phyloP scores from a whole-genome alignment of 2,797 vertebrate genomes.

The Artibeus lituratus region DNA sequence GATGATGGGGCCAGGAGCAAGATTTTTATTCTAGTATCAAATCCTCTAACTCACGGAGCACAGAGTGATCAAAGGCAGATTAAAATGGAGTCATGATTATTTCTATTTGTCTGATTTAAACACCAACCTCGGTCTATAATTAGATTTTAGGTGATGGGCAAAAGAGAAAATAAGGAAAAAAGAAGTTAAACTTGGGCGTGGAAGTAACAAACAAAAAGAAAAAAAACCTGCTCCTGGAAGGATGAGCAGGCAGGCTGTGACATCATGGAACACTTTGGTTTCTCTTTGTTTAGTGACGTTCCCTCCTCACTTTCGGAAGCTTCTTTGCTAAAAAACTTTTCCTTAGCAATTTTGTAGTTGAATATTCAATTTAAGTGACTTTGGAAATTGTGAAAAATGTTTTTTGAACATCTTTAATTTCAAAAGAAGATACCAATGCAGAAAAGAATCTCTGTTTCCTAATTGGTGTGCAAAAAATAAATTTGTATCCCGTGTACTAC shows the following conservation, averaged over 20 bases:
- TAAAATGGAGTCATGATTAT: constrained; percentile 3
- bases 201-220: neutral
- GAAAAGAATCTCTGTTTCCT: neutral
- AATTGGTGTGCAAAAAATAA: neutral
- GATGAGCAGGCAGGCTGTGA: neutral
- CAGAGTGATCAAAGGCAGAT: neutral
- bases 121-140: neutral
- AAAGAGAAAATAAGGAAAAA: neutral
- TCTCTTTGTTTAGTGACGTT: neutral
- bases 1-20: neutral
- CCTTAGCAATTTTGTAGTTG: neutral
- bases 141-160: neutral
- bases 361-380: neutral
- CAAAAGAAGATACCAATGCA: neutral
- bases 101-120: neutral
- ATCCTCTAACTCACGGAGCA: neutral
- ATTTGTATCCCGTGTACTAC: neutral
- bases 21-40: neutral
- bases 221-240: neutral
- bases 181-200: neutral
- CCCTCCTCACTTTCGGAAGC: neutral
- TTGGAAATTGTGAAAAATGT: neutral
- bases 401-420: neutral
- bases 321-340: neutral
- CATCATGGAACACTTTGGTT: neutral